phyloP scores from a whole-genome alignment of 2,113 vertebrate genomes.

The Zapornia atra region DNA sequence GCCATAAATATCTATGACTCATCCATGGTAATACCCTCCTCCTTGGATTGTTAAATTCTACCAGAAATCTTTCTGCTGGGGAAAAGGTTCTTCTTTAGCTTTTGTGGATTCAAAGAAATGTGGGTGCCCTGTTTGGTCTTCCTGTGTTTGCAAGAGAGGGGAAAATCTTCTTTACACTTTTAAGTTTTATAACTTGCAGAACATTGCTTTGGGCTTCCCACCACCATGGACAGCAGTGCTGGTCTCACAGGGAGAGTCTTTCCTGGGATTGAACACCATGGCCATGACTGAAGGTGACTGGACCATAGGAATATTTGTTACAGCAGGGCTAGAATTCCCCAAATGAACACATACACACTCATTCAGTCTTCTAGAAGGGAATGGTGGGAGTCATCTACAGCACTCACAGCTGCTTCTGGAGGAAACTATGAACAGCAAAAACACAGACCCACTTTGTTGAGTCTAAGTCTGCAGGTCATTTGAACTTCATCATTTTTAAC shows the following conservation, averaged over 20 bases:
- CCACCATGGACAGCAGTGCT: rapidly evolving
- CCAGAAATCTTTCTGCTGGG: neutral
- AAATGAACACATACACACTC: neutral
- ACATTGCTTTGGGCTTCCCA: neutral
- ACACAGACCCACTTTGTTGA: neutral
- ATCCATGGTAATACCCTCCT: neutral
- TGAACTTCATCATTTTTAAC: neutral
- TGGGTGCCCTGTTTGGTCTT: neutral
- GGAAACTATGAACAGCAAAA: neutral
- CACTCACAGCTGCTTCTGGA: neutral
- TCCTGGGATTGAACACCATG: neutral
- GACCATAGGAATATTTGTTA: neutral
- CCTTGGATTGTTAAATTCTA: neutral
- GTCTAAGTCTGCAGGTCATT: neutral
- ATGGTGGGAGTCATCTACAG: neutral
- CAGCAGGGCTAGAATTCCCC: neutral
- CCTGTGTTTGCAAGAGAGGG: neutral
- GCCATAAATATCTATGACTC: neutral
- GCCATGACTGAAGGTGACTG: neutral
- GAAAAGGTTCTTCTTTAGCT: neutral
- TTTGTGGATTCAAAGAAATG: neutral
- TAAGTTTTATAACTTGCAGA: neutral
- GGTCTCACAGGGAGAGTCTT: neutral
- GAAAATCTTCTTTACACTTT: neutral
- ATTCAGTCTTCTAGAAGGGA: neutral